Conservation (phyloP, 37 sponge, comb jelly and placozoan genomes). For the Chondrilla cf. caribensis region DNA sequence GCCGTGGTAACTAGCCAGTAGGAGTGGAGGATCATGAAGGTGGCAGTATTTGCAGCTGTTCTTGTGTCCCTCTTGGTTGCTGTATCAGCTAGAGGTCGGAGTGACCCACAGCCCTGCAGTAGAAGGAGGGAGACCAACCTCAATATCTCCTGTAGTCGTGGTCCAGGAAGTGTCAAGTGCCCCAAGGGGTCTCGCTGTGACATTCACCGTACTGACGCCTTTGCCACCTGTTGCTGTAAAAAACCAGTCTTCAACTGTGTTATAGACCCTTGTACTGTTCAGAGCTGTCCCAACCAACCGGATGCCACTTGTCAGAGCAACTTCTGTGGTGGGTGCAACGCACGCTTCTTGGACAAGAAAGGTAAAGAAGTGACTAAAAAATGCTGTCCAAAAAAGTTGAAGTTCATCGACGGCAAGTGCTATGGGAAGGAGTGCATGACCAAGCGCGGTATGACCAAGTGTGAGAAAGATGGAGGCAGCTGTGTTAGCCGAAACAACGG, state of each 20-base stretch:
- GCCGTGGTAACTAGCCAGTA: no score
- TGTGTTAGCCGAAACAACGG: not conserved
- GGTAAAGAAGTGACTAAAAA: not conserved
- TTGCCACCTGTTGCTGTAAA: conserved; percentile 24
- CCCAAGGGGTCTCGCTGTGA: not conserved
- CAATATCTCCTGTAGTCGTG: not conserved
- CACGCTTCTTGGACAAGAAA: not conserved
- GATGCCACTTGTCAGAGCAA: conserved; percentile 47
- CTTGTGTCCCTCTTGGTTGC: no score
- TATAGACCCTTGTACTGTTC: conserved; percentile 44
- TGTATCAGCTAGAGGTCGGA: no score
- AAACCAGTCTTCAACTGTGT: conserved; percentile 37
- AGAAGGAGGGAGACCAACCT: not conserved
- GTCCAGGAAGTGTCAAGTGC: not conserved
- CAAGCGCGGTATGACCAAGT: not conserved
- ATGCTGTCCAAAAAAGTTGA: not conserved
- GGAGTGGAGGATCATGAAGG: no score
- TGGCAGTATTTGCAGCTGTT: no score
- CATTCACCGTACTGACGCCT: not conserved
- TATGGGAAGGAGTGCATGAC: not conserved
- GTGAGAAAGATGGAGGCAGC: conserved; percentile 1
- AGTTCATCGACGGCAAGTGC: not conserved
- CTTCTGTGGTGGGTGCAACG: conserved; percentile 56
- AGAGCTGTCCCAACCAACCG: conserved; percentile 45
- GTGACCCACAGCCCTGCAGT: no score